phyloP scores from a whole-genome alignment of 2,113 vertebrate genomes.

The Hydrolagus affinis region DNA sequence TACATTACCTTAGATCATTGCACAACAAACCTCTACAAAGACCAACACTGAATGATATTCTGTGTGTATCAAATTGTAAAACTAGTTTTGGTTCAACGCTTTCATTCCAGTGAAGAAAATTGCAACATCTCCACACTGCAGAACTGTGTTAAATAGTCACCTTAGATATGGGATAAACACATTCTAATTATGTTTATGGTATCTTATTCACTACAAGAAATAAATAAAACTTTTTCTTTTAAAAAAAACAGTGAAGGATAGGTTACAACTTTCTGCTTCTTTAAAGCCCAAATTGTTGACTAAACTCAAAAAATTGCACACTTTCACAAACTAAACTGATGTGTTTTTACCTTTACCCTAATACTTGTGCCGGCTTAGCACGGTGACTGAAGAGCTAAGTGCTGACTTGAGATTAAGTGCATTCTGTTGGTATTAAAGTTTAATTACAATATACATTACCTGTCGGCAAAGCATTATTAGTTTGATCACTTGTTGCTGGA shows the following conservation, averaged over 20 bases:
- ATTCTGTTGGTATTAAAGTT: conserved; percentile 21
- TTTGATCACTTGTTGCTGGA: conserved; percentile 58
- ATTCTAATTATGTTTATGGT: background rate
- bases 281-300: background rate
- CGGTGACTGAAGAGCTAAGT: background rate
- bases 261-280: background rate
- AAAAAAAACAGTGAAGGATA: background rate
- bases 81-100: conserved; percentile 14
- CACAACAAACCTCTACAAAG: conserved; percentile 13
- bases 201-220: background rate
- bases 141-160: background rate
- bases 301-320: background rate
- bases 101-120: background rate
- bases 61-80: background rate
- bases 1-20: conserved; percentile 4
- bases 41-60: background rate
- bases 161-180: background rate
- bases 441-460: conserved; percentile 84
- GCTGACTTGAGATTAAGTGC: background rate
- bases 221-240: conserved; percentile 7
- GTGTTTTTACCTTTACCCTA: background rate
- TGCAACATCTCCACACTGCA: conserved; percentile 3
- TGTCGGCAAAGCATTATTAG: conserved; percentile 78
- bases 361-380: background rate
- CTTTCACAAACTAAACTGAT: conserved; percentile 3